Conservation (phyloP, 2,797 vertebrate genomes). For the Gastrophryne carolinensis region DNA sequence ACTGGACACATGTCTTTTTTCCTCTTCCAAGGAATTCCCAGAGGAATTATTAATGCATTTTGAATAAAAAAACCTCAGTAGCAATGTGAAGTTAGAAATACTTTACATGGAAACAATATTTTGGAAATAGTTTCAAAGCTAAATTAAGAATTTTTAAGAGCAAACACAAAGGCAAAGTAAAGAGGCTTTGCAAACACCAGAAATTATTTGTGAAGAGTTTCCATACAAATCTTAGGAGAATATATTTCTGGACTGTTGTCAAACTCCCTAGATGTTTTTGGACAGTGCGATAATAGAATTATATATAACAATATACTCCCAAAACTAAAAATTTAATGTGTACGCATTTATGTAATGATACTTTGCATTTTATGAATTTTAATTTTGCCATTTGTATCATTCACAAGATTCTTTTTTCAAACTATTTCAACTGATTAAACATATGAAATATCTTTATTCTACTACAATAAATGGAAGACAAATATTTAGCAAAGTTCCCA, state of each 20-base stretch:
- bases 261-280: slow-evolving; percentile 3
- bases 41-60: slow-evolving; percentile 55
- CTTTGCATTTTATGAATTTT: no score
- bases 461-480: no score
- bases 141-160: slow-evolving; percentile 13
- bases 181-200: slow-evolving; percentile 15
- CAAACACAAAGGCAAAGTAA: slow-evolving; percentile 17
- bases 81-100: slow-evolving; percentile 41
- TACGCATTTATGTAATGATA: no score
- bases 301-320: no score
- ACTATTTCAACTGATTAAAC: no score
- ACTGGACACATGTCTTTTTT: slow-evolving; percentile 55
- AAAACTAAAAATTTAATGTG: no score
- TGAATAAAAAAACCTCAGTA: slow-evolving; percentile 43
- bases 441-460: no score
- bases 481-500: no score
- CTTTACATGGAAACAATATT: slow-evolving; percentile 31
- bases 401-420: no score
- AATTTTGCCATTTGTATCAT: no score
- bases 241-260: slow-evolving; percentile 14
- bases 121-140: slow-evolving; percentile 2
- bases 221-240: slow-evolving; percentile 30
- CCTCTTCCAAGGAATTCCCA: slow-evolving; percentile 53
- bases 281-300: no score
- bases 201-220: slow-evolving; percentile 21